Conservation (phyloP, 1,140 invertebrate genomes). For the Scaptomyza hsui region DNA sequence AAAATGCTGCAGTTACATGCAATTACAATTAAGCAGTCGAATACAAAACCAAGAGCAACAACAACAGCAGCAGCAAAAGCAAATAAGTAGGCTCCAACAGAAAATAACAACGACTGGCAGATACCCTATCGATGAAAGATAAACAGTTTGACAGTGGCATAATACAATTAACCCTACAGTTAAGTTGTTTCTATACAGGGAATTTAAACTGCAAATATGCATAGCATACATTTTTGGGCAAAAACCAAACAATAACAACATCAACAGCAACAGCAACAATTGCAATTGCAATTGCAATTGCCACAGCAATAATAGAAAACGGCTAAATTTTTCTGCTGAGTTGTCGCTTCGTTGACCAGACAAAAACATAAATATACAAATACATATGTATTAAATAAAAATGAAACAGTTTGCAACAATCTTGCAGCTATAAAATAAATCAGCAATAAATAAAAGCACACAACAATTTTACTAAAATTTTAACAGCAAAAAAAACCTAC, state of each 20-base stretch:
- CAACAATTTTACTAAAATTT: background rate
- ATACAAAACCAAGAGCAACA: constrained; percentile 9
- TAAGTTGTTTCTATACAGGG: background rate
- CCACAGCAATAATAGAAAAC: constrained; percentile 24
- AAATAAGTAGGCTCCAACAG: background rate
- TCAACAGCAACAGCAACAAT: too few relatives aligned
- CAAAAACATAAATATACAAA: constrained; percentile 13
- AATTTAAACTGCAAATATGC: constrained; percentile 20
- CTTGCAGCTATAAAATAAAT: constrained; percentile 1
- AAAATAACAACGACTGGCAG: background rate
- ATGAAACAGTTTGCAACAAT: background rate
- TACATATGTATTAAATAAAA: background rate
- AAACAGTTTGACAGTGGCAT: too few relatives aligned
- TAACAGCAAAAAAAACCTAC: background rate
- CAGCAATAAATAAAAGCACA: background rate
- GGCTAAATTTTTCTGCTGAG: constrained; percentile 17
- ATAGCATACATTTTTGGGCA: constrained; percentile 4
- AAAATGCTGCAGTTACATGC: constrained; percentile 63
- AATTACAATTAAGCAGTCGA: constrained; percentile 61
- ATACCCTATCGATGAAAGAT: constrained; percentile 1
- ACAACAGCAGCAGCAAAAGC: constrained; percentile 11
- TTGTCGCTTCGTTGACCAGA: constrained; percentile 19
- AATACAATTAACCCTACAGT: too few relatives aligned
- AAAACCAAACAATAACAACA: constrained; percentile 12
- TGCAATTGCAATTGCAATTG: background rate